phyloP scores from a whole-genome alignment of 2,797 vertebrate species.

The Alcedo atthis region DNA sequence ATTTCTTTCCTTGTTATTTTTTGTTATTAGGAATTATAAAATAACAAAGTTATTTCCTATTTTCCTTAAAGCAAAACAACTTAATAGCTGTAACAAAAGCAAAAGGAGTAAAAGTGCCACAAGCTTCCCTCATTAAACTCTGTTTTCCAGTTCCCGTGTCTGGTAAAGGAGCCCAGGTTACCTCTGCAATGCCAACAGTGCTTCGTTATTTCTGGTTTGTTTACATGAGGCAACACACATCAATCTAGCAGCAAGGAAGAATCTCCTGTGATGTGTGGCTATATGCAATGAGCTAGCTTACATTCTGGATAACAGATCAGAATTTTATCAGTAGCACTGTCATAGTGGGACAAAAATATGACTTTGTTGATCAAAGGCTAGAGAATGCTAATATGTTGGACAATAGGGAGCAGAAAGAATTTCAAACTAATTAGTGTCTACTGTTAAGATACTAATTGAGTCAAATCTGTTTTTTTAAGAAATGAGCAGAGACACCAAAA shows the following conservation, averaged over 20 bases:
- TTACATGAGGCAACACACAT: background rate
- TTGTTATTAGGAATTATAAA: background rate
- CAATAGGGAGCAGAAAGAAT: background rate
- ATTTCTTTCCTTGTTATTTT: background rate
- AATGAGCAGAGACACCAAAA: background rate
- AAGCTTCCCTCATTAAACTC: background rate
- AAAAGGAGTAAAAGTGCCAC: background rate
- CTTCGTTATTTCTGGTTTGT: background rate
- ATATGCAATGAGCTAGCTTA: background rate
- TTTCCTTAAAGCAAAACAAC: background rate
- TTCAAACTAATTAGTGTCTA: background rate
- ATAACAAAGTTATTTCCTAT: background rate
- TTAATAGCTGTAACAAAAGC: background rate
- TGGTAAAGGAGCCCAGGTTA: background rate
- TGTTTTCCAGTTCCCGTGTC: background rate
- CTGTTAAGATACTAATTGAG: background rate
- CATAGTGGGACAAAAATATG: background rate
- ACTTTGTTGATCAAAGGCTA: background rate
- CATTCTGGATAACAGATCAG: background rate
- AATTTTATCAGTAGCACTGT: background rate
- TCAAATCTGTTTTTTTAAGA: background rate
- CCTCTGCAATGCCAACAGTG: background rate
- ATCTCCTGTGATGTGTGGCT: background rate
- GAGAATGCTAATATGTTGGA: background rate
- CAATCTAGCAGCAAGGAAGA: background rate